Conservation (phyloP, 92 coral and sea anemone species). For the Galaxea fascicularis region DNA sequence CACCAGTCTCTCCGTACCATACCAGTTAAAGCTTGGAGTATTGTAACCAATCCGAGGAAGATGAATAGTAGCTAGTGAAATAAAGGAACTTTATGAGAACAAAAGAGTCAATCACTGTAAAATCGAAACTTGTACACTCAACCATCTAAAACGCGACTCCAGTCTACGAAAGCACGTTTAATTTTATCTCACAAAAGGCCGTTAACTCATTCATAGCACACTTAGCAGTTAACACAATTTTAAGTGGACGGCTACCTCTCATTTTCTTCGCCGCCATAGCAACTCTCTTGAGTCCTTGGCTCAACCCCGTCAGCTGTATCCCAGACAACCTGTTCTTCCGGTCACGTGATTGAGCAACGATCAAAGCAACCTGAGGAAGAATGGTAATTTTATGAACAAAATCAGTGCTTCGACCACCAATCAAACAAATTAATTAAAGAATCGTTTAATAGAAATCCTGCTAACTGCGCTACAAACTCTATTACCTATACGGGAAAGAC, state of each 20-base stretch:
- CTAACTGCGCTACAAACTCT: too few relatives aligned
- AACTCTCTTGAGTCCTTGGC: conserved; percentile 81
- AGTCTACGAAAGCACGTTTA: neutral
- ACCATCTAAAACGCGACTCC: too few relatives aligned
- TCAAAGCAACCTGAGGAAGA: conserved; percentile 70
- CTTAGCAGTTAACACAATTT: neutral
- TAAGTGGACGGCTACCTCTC: conserved; percentile 66
- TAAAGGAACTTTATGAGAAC: neutral
- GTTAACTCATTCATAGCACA: neutral
- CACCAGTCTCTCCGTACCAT: conserved; percentile 91
- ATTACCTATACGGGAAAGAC: too few relatives aligned
- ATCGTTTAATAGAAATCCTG: too few relatives aligned
- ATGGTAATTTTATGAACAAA: neutral
- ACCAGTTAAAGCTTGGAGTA: conserved; percentile 96
- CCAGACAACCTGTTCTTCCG: conserved; percentile 81
- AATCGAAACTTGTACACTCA: too few relatives aligned
- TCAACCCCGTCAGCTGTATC: conserved; percentile 78
- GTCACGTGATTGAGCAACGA: conserved; percentile 95
- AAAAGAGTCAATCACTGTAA: neutral
- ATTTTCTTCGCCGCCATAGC: conserved; percentile 80
- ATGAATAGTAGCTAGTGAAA: conserved; percentile 79
- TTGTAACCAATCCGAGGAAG: conserved; percentile 92
- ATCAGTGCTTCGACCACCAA: neutral
- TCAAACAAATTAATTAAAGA: neutral
- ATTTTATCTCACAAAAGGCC: neutral